Percentiles rank a stretch among this genome's conserved stretches.
phyloP scores from a whole-genome alignment of 1,140 invertebrate genomes.

The Aculops lycopersici region DNA sequence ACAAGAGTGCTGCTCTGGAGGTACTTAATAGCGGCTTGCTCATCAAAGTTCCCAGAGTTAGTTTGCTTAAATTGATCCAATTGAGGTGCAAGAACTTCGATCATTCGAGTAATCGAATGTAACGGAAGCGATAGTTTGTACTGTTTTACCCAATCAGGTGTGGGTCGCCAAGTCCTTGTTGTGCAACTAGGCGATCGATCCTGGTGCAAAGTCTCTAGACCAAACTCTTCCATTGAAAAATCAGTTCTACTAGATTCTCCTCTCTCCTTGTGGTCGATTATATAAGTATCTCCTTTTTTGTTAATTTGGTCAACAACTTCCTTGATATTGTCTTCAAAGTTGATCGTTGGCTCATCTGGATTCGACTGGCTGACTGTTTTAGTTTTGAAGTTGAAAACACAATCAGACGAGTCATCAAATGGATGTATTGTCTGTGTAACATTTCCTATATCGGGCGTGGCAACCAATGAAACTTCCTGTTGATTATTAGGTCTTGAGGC shows the following conservation, averaged over 20 bases:
- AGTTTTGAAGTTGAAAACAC: neutral
- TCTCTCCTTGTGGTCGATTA: too few relatives aligned
- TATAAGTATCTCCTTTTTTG: neutral
- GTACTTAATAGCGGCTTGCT: constrained; percentile 95
- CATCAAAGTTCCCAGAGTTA: constrained; percentile 75
- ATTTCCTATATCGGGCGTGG: constrained; percentile 54
- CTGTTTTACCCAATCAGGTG: constrained; percentile 65
- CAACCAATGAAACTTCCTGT: constrained; percentile 32
- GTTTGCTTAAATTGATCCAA: constrained; percentile 99
- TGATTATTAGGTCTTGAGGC: neutral
- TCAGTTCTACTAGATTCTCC: too few relatives aligned
- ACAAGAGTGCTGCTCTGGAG: constrained; percentile 93
- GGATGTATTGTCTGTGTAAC: constrained; percentile 73
- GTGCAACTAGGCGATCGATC: constrained; percentile 12
- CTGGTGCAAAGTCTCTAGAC: neutral
- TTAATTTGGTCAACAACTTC: neutral
- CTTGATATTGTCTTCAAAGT: neutral
- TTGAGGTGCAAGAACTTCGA: constrained; percentile 93
- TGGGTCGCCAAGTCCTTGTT: constrained; percentile 39
- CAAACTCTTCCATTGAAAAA: neutral
- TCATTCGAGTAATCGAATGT: constrained; percentile 56
- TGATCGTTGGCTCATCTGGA: neutral
- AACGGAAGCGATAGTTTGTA: constrained; percentile 34
- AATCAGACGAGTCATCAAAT: neutral
- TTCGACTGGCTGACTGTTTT: neutral